Evolutionary conservation across 2,113 vertebrate species (phyloP), one percentile per base, ranked within the genome.

Genomic region (Regulus satrapa): DNA sequence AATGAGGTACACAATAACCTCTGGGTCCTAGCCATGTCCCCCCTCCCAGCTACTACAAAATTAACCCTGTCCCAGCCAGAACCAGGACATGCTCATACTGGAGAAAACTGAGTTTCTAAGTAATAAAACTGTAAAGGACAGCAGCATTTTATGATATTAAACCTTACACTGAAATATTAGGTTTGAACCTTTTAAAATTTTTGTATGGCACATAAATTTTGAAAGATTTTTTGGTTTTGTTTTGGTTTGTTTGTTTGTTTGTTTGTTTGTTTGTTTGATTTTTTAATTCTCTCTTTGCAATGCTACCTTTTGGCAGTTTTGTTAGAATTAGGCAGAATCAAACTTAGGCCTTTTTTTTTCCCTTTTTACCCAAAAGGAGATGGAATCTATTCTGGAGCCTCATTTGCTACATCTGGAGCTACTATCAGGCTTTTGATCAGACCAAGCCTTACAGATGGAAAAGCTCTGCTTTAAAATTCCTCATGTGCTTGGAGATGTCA

Each of bases 401-500:
- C 94, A 68, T 94, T 97, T 95, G 83, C 87, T 96, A 97, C 54
- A 97, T 95, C 95, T 97, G 89, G 81, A 96, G 93, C 91, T 97
- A 92, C 94, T 93, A 94, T 87, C 74, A 67, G 78, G 89, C 90
- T 97, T 98, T 97, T 97, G 96, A 98, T 98, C 96, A 96, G 81
- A 94, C 54, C 95, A 96, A 96, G 92, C 66, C 94, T 97, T 96
- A 97, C 93, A 98, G 95, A 96, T 61, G 32, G 95, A 95, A 96
- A 97, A 97, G 91, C 92, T 95, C 95, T 97, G 81, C 93, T 96
- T 95, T 93, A 97, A 97, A 98, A 98, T 97, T 96, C 94, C 85
- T 93, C 77, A 92, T 2, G 9, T 95, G 93, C 93, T 95, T 96
- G 88, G 66, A 77, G 90, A 96, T 95, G 95, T 95, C 97, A 97